phyloP scores from a whole-genome alignment of 2,888 invertebrate genomes.

The Scaptomyza polygonia region DNA sequence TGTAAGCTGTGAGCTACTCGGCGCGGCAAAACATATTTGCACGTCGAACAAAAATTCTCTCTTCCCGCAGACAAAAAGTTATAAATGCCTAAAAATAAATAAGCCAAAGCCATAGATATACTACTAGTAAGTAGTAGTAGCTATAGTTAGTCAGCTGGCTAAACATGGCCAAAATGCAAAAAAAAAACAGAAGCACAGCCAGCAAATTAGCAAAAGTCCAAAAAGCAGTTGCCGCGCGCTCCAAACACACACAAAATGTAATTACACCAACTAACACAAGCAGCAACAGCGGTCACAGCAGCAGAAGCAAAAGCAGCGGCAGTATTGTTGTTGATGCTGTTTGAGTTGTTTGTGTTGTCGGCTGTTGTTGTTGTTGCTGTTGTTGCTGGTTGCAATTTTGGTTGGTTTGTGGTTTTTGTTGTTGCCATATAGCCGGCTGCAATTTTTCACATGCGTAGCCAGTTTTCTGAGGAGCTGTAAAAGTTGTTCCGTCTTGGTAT shows the following conservation, averaged over 20 bases:
- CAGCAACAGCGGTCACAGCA: slow-evolving; percentile 20
- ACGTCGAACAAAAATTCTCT: slow-evolving; percentile 62
- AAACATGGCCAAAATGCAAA: slow-evolving; percentile 59
- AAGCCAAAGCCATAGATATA: slow-evolving; percentile 54
- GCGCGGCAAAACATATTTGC: slow-evolving; percentile 54
- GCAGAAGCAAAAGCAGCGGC: slow-evolving; percentile 5
- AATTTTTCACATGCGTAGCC: slow-evolving; percentile 81
- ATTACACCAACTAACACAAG: slow-evolving; percentile 67
- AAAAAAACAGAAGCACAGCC: slow-evolving; percentile 73
- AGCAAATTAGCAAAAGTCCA: slow-evolving; percentile 74
- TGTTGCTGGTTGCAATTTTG: slow-evolving; percentile 39
- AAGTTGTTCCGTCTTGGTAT: slow-evolving; percentile 65
- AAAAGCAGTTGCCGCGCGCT: slow-evolving; percentile 63
- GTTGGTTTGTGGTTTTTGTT: slow-evolving; percentile 53
- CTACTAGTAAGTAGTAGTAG: too few species aligned
- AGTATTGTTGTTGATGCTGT: slow-evolving; percentile 44
- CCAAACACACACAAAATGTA: slow-evolving; percentile 65
- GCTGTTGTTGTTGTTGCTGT: slow-evolving; percentile 24
- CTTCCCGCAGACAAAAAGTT: slow-evolving; percentile 56
- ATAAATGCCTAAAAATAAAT: slow-evolving; percentile 75
- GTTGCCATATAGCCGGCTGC: slow-evolving; percentile 52
- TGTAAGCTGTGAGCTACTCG: slow-evolving; percentile 46
- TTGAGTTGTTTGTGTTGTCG: slow-evolving; percentile 19
- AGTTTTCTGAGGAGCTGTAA: slow-evolving; percentile 66
- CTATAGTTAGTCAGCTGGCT: slow-evolving; percentile 15